These are phyloP conservation scores for Exocentrus adspersus DNA, from an alignment of 2,888 invertebrate species.

Conservation along the genomic window DNA sequence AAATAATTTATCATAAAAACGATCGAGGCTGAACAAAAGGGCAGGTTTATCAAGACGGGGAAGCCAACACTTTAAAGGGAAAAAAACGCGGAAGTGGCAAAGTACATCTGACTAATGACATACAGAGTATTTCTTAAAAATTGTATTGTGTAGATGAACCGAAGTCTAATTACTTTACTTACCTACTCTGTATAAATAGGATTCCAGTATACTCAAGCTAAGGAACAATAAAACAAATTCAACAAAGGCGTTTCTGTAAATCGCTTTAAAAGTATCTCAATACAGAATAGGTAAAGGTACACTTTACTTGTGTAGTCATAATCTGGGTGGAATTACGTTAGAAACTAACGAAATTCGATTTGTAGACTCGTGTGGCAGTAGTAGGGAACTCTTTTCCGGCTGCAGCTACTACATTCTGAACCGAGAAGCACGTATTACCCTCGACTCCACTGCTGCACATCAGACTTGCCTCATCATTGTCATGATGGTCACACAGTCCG, in stretches of 20 bases:
- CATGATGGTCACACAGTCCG: conserved; percentile 25
- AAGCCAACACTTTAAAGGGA: not conserved
- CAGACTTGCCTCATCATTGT: conserved; percentile 21
- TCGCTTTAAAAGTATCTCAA: too few relatives aligned
- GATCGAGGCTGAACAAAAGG: conserved; percentile 47
- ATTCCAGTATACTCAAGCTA: too few relatives aligned
- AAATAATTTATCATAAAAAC: conserved; percentile 53
- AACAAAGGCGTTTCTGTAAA: too few relatives aligned
- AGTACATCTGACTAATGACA: too few relatives aligned
- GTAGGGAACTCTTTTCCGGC: not conserved
- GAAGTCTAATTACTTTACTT: too few relatives aligned
- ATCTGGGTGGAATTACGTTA: not conserved
- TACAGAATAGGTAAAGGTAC: not conserved
- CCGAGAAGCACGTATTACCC: conserved; percentile 14
- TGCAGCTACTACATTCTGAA: not conserved
- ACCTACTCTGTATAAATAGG: too few relatives aligned
- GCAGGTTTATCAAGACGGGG: not conserved
- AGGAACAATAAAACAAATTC: too few relatives aligned
- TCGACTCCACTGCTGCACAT: conserved; percentile 8
- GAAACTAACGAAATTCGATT: not conserved
- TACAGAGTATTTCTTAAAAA: too few relatives aligned
- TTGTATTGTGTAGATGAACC: too few relatives aligned
- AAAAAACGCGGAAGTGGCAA: too few relatives aligned
- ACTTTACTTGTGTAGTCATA: not conserved
- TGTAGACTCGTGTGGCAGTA: not conserved